Evolutionary conservation across 2,113 vertebrate species (phyloP), one percentile per base, ranked within the genome.

Genomic region (Petrocephalus zakoni): DNA sequence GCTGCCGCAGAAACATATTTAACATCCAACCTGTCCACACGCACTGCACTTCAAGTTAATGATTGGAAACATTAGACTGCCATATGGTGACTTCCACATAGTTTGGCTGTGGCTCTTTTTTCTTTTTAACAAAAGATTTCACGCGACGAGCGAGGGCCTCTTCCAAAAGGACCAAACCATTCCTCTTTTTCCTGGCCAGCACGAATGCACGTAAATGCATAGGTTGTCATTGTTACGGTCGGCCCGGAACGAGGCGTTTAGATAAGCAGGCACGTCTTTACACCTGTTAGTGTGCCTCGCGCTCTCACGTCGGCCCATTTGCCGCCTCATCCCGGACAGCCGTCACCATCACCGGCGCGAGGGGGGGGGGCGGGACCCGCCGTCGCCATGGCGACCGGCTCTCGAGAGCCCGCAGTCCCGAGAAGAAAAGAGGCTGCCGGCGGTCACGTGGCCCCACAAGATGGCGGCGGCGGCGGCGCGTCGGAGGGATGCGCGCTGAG

Each of bases 391-490:
- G 92, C 87, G 87, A 92, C 93, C 89, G 88, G 89, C 89, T 89
- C 90, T 91, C 88, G 91, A 90, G 90, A 91, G 90, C 88, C 90
- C 90, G 91, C 91, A 89, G 81, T 87, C 90, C 90, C 52, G 88
- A 55, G 91, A 88, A 92, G 94, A 92, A 90, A 90, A 84, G 87
- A 90, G 87, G 87, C 88, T 82, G 87, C 61, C 51, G 82, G 86
- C 0, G 91, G 90, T 92, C 93, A 93, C 37, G 90, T 53, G 92
- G 92, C 93, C 90, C 91, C 90, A 94, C 94, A 96, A 96, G 94
- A 96, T 95, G 95, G 95, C 95, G 95, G 93, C 95, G 95, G 95
- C 95, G 95, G 93, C 95, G 89, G 90, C 90, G 90, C 92, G 93
- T 91, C 93, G 92, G 94, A 93, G 92, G 95, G 94, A 92, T 93